phyloP scores from a whole-genome alignment of 1,140 invertebrate species.

The Orchesella cincta region DNA sequence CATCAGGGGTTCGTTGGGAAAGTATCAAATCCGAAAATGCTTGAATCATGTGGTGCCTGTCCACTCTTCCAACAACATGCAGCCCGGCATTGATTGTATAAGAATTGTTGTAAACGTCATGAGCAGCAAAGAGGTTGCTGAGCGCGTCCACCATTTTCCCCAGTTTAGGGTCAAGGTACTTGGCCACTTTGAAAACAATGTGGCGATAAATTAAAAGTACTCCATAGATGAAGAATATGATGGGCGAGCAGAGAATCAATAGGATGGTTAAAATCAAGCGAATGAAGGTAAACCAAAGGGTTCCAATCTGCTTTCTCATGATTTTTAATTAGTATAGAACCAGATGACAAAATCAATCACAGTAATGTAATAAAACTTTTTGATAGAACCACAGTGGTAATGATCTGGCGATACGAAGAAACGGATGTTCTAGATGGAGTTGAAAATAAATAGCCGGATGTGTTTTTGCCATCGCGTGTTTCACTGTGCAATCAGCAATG shows the following conservation, averaged over 20 bases:
- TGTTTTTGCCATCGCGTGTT: no score
- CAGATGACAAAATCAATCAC: no score
- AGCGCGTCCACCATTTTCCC: slow-evolving; percentile 5
- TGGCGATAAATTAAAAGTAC: not conserved
- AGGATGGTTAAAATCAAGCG: not conserved
- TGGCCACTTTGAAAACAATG: not conserved
- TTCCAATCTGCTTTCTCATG: not conserved
- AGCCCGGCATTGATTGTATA: slow-evolving; percentile 5
- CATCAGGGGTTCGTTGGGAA: not conserved
- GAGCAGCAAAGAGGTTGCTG: not conserved
- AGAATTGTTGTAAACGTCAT: slow-evolving; percentile 3
- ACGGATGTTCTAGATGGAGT: no score
- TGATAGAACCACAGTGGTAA: no score
- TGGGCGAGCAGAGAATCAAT: not conserved
- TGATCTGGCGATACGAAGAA: no score
- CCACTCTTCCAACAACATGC: slow-evolving; percentile 1
- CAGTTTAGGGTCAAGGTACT: not conserved
- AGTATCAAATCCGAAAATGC: not conserved
- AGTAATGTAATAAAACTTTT: no score
- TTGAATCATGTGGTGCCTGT: not conserved
- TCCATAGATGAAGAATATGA: not conserved
- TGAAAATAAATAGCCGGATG: no score
- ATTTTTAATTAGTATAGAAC: no score
- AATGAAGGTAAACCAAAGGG: not conserved
- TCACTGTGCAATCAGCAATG: no score